Conservation (phyloP, 2,113 vertebrate species). For the Steatornis caripensis region DNA sequence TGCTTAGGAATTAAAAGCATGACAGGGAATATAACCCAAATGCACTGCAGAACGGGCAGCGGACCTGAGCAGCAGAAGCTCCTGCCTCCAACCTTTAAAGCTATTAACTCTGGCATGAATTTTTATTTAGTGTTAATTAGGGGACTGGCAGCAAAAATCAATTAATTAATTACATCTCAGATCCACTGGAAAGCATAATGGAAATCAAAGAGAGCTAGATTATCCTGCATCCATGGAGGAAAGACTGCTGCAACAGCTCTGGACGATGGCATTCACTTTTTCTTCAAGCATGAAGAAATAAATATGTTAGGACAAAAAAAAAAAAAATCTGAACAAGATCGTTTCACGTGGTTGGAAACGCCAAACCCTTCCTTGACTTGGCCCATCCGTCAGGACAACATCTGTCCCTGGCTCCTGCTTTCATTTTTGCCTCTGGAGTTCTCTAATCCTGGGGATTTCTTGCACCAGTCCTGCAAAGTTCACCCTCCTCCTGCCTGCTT, state of each 20-base stretch:
- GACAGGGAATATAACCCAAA: slow-evolving; percentile 26
- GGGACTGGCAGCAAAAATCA: slow-evolving; percentile 45
- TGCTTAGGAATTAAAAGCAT: slow-evolving; percentile 54
- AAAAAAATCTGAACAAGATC: neutral
- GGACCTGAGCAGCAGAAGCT: neutral
- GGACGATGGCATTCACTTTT: neutral
- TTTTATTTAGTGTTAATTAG: slow-evolving; percentile 67
- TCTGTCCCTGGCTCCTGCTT: neutral
- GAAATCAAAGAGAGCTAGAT: slow-evolving; percentile 47
- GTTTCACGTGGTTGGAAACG: neutral
- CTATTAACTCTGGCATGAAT: slow-evolving; percentile 61
- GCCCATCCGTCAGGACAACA: neutral
- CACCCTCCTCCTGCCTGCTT: neutral
- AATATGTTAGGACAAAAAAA: neutral
- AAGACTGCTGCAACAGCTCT: neutral
- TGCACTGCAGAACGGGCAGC: neutral
- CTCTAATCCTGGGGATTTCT: neutral
- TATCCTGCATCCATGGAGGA: neutral
- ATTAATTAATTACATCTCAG: slow-evolving; percentile 65
- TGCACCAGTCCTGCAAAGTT: neutral
- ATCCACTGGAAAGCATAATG: slow-evolving; percentile 37
- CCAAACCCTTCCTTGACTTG: neutral
- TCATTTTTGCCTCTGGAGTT: neutral
- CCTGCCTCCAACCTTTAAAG: slow-evolving; percentile 48
- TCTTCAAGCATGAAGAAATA: neutral